Percentiles rank a stretch among this genome's conserved stretches.
These are phyloP conservation scores for Motacilla tschutschensis DNA, from an alignment of 2,113 vertebrate genomes.

Conservation along the genomic window DNA sequence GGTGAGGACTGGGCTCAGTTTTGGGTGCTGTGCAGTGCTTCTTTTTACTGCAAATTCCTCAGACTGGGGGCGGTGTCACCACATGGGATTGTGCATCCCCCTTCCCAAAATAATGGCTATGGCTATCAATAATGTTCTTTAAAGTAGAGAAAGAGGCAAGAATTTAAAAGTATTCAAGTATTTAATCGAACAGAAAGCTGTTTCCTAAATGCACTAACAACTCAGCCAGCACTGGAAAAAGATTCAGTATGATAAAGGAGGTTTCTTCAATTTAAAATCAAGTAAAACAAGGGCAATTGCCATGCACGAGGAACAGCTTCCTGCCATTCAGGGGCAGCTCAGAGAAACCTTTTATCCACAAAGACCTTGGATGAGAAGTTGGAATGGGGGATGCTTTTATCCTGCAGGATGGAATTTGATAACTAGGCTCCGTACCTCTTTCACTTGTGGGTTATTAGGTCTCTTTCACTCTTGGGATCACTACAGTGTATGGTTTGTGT, in stretches of 20 bases:
- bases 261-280: slow-evolving; percentile 7
- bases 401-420: slow-evolving; percentile 55
- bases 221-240: neutral
- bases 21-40: neutral
- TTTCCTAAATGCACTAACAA: neutral
- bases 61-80: neutral
- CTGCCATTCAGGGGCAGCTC: slow-evolving; percentile 28
- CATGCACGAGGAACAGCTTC: slow-evolving; percentile 13
- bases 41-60: neutral
- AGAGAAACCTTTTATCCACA: slow-evolving; percentile 46
- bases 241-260: neutral
- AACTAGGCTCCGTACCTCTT: slow-evolving; percentile 54
- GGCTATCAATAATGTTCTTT: neutral
- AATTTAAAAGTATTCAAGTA: neutral
- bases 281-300: slow-evolving; percentile 30
- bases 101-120: neutral
- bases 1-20: neutral
- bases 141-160: neutral
- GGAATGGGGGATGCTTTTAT: slow-evolving; percentile 51
- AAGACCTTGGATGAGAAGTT: slow-evolving; percentile 47
- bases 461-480: slow-evolving; percentile 60
- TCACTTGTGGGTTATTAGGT: slow-evolving; percentile 55
- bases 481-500: slow-evolving; percentile 32
- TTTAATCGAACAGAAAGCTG: neutral
- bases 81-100: neutral